Conservation (phyloP, 2,797 vertebrate species). For the Liparis tanakae region DNA sequence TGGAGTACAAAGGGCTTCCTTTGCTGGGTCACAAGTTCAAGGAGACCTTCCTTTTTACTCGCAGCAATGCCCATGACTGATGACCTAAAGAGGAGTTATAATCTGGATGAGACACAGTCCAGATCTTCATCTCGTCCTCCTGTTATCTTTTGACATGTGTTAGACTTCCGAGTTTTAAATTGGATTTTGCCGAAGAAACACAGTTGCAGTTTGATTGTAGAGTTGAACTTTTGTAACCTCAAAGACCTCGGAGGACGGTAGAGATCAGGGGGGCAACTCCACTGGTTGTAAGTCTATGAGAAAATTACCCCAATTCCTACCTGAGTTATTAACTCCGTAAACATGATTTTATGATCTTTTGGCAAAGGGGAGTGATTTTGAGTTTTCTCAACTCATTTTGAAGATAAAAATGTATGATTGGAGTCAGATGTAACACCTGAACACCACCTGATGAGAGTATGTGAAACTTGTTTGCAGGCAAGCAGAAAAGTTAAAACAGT, state of each 20-base stretch:
- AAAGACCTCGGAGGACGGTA: conserved; percentile 8
- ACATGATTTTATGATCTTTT: no score
- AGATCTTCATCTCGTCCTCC: conserved; percentile 42
- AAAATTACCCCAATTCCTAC: background rate
- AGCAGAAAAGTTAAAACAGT: conserved; percentile 2
- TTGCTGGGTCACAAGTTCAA: conserved; percentile 34
- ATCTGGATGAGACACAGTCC: conserved; percentile 53
- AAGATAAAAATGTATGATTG: background rate
- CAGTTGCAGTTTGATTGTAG: conserved; percentile 10
- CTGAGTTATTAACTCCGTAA: background rate
- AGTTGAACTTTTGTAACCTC: conserved; percentile 6
- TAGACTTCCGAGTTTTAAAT: conserved; percentile 12
- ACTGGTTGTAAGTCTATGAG: background rate
- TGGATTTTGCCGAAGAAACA: conserved; percentile 23
- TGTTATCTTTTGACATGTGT: conserved; percentile 17
- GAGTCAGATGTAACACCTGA: conserved; percentile 10
- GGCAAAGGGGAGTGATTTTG: background rate
- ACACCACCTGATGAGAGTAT: background rate
- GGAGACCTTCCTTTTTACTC: conserved; percentile 44
- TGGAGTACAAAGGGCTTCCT: conserved; percentile 36
- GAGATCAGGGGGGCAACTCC: background rate
- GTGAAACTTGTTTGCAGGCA: background rate
- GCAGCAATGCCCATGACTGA: conserved; percentile 44
- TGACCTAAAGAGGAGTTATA: conserved; percentile 23
- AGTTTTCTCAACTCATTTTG: background rate